Conservation (phyloP, 2,113 vertebrate species). For the Ophthalmolycus amberensis region DNA sequence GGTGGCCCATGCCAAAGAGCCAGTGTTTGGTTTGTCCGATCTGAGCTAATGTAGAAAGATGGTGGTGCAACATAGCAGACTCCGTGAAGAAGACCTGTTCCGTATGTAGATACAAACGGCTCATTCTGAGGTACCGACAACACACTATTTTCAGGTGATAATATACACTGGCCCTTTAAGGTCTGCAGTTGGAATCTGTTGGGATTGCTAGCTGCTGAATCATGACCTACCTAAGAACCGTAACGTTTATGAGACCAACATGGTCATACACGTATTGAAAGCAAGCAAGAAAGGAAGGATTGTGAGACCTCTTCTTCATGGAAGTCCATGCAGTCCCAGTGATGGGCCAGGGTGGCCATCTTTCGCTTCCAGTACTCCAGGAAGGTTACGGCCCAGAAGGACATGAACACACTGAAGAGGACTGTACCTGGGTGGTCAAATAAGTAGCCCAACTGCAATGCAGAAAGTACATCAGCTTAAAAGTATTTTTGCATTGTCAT, state of each 20-base stretch:
- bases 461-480: neutral
- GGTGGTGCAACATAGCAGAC: too few relatives aligned
- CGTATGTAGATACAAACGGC: too few relatives aligned
- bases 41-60: too few relatives aligned
- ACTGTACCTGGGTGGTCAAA: constrained; percentile 86
- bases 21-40: too few relatives aligned
- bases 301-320: constrained; percentile 83
- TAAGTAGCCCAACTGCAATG: constrained; percentile 82
- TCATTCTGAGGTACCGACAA: too few relatives aligned
- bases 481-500: neutral
- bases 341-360: constrained; percentile 84
- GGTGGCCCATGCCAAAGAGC: too few relatives aligned
- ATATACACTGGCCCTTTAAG: neutral
- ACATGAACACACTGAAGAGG: constrained; percentile 89
- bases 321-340: constrained; percentile 88
- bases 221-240: neutral
- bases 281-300: neutral
- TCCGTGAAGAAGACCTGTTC: too few relatives aligned
- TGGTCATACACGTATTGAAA: neutral
- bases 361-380: constrained; percentile 87
- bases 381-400: constrained; percentile 87
- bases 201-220: neutral
- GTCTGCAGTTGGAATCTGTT: constrained; percentile 4
- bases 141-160: too few relatives aligned
- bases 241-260: neutral